Evolutionary conservation across 2,888 invertebrate species (phyloP).

Genomic region (Margaritifera margaritifera): DNA sequence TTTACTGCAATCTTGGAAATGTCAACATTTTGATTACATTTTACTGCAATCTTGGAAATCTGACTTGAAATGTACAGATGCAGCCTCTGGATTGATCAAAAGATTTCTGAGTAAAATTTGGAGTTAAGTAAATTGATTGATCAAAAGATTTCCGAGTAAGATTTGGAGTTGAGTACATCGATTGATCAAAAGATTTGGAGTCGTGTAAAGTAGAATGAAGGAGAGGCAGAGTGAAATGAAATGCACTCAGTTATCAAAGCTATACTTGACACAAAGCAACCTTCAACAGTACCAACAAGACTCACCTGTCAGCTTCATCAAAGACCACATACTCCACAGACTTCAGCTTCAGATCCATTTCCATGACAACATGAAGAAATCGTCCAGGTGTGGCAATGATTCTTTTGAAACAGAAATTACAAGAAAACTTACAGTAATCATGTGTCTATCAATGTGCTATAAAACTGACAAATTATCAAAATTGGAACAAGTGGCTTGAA

Average conservation of each 20-base stretch:
- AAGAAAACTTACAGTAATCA: slow-evolving; percentile 78
- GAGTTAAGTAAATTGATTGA: too few species aligned
- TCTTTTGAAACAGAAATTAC: slow-evolving; percentile 52
- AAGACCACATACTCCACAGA: slow-evolving; percentile 94
- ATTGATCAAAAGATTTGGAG: too few species aligned
- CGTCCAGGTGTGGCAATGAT: slow-evolving; percentile 98
- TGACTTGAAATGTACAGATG: too few species aligned
- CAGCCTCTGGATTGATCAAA: too few species aligned
- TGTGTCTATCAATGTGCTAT: too few species aligned
- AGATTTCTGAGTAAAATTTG: too few species aligned
- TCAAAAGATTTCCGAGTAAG: too few species aligned
- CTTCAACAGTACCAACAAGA: neutral
- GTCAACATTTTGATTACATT: neutral
- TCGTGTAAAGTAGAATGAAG: too few species aligned
- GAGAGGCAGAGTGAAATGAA: too few species aligned
- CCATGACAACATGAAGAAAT: slow-evolving; percentile 95
- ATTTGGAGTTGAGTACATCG: too few species aligned
- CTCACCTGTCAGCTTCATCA: slow-evolving; percentile 92
- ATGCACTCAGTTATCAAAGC: neutral
- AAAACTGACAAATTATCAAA: neutral
- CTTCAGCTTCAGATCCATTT: slow-evolving; percentile 94
- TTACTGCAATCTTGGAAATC: too few species aligned
- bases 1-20: too few species aligned
- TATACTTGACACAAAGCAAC: neutral
- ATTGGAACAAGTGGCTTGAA: neutral